phyloP scores from a whole-genome alignment of 2,113 vertebrate species.

The Tympanuchus pallidicinctus region DNA sequence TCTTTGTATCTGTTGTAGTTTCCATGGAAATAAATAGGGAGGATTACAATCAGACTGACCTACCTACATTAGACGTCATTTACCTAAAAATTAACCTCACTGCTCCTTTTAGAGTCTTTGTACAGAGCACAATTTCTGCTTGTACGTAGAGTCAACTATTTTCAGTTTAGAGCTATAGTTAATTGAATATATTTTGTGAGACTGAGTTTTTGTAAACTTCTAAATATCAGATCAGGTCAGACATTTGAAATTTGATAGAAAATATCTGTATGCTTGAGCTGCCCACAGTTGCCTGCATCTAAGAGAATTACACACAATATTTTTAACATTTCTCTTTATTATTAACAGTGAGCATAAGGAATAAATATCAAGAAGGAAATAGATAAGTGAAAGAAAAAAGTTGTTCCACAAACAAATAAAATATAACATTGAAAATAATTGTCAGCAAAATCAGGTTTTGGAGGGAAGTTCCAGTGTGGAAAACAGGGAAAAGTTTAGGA shows the following conservation, averaged over 20 bases:
- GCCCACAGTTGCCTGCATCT: background rate
- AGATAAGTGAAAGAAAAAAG: background rate
- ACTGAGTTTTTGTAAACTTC: background rate
- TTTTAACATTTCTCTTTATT: background rate
- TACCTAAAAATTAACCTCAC: background rate
- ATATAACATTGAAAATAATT: too few species aligned
- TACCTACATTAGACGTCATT: background rate
- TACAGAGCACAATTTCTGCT: background rate
- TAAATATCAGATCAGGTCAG: background rate
- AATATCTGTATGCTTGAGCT: background rate
- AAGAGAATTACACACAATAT: background rate
- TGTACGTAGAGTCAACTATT: background rate
- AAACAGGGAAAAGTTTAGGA: background rate
- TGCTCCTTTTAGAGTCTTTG: background rate
- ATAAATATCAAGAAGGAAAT: background rate
- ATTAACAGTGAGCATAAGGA: background rate
- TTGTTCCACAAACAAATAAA: background rate
- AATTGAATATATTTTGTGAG: background rate
- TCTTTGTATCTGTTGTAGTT: too few species aligned
- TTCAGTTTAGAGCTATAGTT: background rate
- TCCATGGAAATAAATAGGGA: too few species aligned
- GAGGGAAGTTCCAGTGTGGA: background rate
- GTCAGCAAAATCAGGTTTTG: background rate
- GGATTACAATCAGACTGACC: too few species aligned
- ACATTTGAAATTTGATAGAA: background rate